These are phyloP conservation scores for Listronotus bonariensis DNA, from an alignment of 1,140 invertebrate species.

Conservation along the genomic window DNA sequence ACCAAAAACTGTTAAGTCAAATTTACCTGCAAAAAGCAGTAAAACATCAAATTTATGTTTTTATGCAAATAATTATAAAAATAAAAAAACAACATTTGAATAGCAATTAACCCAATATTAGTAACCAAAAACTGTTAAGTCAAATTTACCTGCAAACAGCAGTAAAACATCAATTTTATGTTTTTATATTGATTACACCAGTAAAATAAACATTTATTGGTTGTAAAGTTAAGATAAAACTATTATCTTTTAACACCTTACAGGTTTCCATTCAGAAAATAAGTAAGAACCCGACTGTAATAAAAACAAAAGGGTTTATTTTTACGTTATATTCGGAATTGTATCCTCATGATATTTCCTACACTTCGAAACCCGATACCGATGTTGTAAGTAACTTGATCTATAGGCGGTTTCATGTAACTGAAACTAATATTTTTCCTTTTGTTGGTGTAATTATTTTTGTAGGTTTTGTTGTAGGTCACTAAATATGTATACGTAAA, in stretches of 20 bases:
- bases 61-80: too few species aligned
- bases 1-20: too few species aligned
- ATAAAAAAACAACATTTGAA: too few species aligned
- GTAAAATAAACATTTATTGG: too few species aligned
- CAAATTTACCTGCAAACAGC: too few species aligned
- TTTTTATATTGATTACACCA: too few species aligned
- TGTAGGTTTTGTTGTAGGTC: constrained; percentile 3
- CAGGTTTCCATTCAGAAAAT: constrained; percentile 3
- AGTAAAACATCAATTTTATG: too few species aligned
- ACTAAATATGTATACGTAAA: neutral
- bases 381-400: constrained; percentile 19
- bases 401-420: constrained; percentile 17
- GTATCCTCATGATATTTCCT: constrained; percentile 23
- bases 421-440: constrained; percentile 12
- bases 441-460: constrained; percentile 7
- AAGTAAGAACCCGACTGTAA: neutral
- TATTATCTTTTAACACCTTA: neutral
- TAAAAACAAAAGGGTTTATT: constrained; percentile 8
- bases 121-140: too few species aligned
- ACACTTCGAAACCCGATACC: constrained; percentile 20
- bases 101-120: too few species aligned
- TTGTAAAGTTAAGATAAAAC: too few species aligned
- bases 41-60: too few species aligned
- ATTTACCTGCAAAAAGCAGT: too few species aligned
- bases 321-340: constrained; percentile 8